Evolutionary conservation across 92 coral and sea anemone species (phyloP), one percentile per base, ranked within the genome.

Genomic region (Metridium senile): DNA sequence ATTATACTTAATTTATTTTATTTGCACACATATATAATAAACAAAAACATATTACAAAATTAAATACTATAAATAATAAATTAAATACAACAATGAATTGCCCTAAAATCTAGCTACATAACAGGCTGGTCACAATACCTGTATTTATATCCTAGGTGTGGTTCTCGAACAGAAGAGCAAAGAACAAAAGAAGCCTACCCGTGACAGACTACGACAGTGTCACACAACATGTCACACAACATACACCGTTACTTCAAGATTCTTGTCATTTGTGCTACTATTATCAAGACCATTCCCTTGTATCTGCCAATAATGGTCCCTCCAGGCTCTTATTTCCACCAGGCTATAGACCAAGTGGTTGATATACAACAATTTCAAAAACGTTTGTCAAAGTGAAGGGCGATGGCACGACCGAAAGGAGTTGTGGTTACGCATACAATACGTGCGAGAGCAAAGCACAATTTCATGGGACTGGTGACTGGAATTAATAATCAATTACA

Each of bases 141-240:
- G 49, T 39, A 39, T 39, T 39, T 13, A 39, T 39, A 39, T 13
- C 6, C 49, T 20, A 85, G 89, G 82, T 85, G 28, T 85, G 89
- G 89, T 85, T 85, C 58, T 85, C 89, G 11, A 85, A 85, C 51
- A 80, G 89, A 69, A 56, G 89, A 57, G 89, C 89, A n/a, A 85
- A 85, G 58, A 82, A 69, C 74, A 85, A 74, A 66, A 68, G 85
- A 61, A 51, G 39, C 30, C 84, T 72, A 34, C 63, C 78, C 26
- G 57, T 26, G 23, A 73, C 33, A 39, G 21, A 54, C 26, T 18
- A 32, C 29, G 20, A 20, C 27, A 30, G 39, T 58, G 32, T 62
- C 19, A 27, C 64, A 46, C 56, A 23, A 58, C 49, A 39, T 39
- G 49, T 39, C 49, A 39, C 49, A 39, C 49, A 39, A 39, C 52